These are phyloP conservation scores for Macrophya alboannulata DNA, from an alignment of 2,888 invertebrate genomes.

Conservation along the genomic window DNA sequence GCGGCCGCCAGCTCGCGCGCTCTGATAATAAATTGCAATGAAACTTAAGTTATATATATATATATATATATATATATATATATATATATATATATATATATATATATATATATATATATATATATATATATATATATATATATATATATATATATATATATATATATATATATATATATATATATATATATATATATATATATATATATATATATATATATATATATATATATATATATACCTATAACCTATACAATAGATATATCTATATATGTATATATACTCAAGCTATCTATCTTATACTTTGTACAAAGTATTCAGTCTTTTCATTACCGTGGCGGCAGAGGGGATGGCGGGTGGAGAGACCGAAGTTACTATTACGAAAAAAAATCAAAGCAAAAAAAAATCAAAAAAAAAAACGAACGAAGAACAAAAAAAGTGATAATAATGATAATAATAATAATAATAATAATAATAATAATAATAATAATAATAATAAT, in stretches of 20 bases:
- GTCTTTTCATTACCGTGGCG: background rate
- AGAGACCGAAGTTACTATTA: background rate
- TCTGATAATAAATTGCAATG: slow-evolving; percentile 35
- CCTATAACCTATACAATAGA: background rate
- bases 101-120: background rate
- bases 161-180: background rate
- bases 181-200: background rate
- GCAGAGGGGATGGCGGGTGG: too few relatives aligned
- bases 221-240: background rate
- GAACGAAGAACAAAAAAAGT: background rate
- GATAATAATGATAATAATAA: too few relatives aligned
- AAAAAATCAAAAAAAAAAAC: background rate
- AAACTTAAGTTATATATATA: slow-evolving; percentile 20
- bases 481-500: too few relatives aligned
- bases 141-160: too few relatives aligned
- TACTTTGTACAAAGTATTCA: slow-evolving; percentile 4
- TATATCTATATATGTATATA: background rate
- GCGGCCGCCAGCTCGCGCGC: background rate
- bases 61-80: background rate
- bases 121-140: too few relatives aligned
- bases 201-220: background rate
- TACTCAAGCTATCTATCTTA: background rate
- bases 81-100: background rate
- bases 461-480: background rate
- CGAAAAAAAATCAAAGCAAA: background rate